Evolutionary conservation across 2,797 vertebrate genomes (phyloP), one percentile per base, ranked within the genome.

Genomic region (Argentina silus): DNA sequence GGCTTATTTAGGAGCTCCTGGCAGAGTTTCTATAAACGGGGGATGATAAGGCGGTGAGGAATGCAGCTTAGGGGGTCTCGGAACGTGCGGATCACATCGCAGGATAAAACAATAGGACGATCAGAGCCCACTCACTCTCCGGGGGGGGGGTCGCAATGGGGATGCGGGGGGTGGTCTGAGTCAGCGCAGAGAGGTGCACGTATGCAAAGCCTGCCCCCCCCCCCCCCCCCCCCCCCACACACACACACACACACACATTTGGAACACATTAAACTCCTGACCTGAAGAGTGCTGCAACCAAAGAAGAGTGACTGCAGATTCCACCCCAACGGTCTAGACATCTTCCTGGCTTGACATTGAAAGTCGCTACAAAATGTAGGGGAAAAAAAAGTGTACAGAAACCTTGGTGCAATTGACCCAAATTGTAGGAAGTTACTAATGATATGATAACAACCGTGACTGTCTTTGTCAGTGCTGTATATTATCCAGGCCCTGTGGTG

Each of bases 251-350:
- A 72, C 60, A 55, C 78, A 83, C 90, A 89, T 91, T 90, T 90
- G 90, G 86, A 93, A 88, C 82, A 75, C 84, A 80, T 92, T 91
- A 92, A 88, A 90, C 85, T 82, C 63, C 78, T 88, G 86, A 88
- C 85, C 85, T 70, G 73, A 83, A 69, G 69, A 78, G 27, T 48
- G 61, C 51, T 82, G 76, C 75, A 86, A 81, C 79, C 60, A 14
- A 83, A 88, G 80, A 85, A 64, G 27, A 73, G 74, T 47, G 64
- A 78, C 67, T 17, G 69, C 69, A 81, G 69, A 75, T 79, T 53
- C 51, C 51, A 7, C 14, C 51, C 51, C 51, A 53, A 12, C 7
- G 72, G 75, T 78, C 77, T 72, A 78, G 73, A 82, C 47, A 21
- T 76, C 82, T 74, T 78, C 64, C 75, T 78, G 78, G 66, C 59